phyloP scores from a whole-genome alignment of 2,113 vertebrate species.

The Lasiurus borealis region DNA sequence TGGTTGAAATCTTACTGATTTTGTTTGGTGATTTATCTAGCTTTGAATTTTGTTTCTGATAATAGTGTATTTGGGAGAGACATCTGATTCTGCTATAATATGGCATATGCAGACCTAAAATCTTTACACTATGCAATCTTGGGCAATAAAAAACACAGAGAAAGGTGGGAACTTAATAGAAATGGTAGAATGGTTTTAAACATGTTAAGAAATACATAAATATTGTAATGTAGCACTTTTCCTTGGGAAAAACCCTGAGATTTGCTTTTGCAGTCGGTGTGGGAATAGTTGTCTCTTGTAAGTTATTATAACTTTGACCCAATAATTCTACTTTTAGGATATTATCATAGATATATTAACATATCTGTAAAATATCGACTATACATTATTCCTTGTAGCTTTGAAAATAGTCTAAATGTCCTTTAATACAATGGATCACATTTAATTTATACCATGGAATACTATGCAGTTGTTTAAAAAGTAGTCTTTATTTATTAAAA shows the following conservation, averaged over 20 bases:
- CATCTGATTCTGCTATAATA: neutral
- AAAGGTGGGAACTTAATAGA: neutral
- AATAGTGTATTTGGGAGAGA: neutral
- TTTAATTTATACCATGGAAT: neutral
- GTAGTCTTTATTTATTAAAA: neutral
- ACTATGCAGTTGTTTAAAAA: neutral
- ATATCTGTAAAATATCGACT: neutral
- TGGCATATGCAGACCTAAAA: neutral
- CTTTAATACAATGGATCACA: neutral
- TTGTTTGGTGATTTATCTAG: neutral
- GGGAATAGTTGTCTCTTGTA: neutral
- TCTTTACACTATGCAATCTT: neutral
- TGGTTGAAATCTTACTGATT: slow-evolving; percentile 7
- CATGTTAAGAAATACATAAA: neutral
- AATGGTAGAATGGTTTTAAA: slow-evolving; percentile 4
- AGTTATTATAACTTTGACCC: neutral
- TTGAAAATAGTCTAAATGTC: neutral
- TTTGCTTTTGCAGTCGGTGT: slow-evolving; percentile 12
- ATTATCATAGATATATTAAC: neutral
- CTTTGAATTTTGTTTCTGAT: slow-evolving; percentile 33
- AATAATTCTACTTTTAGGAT: too few species aligned
- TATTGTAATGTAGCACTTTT: neutral
- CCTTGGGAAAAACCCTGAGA: neutral
- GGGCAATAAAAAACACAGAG: neutral
- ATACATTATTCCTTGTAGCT: neutral